A percentile compares a stretch with the other conserved stretches of the same genome.
phyloP scores from a whole-genome alignment of 1,140 invertebrate genomes.

The Drosophila hydei region DNA sequence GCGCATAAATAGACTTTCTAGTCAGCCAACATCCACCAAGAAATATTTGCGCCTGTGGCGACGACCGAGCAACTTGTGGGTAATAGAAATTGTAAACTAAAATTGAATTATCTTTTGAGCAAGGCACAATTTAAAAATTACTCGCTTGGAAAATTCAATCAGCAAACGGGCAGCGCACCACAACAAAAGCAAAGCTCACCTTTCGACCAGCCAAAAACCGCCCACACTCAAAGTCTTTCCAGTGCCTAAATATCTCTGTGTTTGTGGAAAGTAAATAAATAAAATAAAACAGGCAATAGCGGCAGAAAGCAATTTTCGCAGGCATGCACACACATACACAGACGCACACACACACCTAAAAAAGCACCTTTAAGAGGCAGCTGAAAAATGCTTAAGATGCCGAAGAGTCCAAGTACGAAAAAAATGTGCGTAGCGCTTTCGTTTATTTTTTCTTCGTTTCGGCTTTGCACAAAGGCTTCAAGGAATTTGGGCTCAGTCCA shows the following conservation, averaged over 20 bases:
- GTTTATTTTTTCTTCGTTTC: slow-evolving; percentile 35
- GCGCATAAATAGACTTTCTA: slow-evolving; percentile 42
- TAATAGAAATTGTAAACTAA: slow-evolving; percentile 78
- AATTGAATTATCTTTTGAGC: slow-evolving; percentile 79
- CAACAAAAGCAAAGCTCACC: slow-evolving; percentile 49
- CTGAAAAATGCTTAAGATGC: slow-evolving; percentile 67
- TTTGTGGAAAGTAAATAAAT: slow-evolving; percentile 71
- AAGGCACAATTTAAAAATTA: slow-evolving; percentile 79
- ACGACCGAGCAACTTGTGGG: slow-evolving; percentile 20
- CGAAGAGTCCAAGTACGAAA: slow-evolving; percentile 54
- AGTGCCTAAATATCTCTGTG: not conserved
- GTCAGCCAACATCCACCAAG: slow-evolving; percentile 10
- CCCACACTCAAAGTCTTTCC: slow-evolving; percentile 1
- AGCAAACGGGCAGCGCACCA: slow-evolving; percentile 49
- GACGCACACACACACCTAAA: slow-evolving; percentile 20
- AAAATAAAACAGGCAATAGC: slow-evolving; percentile 68
- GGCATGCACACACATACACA: slow-evolving; percentile 37
- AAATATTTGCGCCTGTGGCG: slow-evolving; percentile 20
- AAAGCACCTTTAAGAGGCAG: slow-evolving; percentile 60
- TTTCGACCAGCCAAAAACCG: slow-evolving; percentile 24
- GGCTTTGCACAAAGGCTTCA: slow-evolving; percentile 56
- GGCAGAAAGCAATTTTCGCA: slow-evolving; percentile 68
- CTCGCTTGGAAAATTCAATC: slow-evolving; percentile 81
- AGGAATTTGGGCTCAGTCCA: slow-evolving; percentile 52
- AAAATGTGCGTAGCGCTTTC: slow-evolving; percentile 66